Conservation (phyloP, 1,140 invertebrate genomes). For the Camponotus floridanus region DNA sequence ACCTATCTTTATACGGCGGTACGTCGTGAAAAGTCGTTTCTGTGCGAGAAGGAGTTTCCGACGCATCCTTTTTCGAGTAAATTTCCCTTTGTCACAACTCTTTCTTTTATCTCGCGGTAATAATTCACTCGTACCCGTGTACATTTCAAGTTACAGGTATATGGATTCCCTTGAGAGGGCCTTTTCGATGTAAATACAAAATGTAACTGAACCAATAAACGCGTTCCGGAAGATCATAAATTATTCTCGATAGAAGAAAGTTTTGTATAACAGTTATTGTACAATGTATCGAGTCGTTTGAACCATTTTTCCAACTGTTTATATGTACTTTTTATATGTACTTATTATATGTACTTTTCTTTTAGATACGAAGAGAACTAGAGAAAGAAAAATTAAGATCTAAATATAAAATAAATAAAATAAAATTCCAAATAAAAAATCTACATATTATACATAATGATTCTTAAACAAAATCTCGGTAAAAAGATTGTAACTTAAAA, state of each 20-base stretch:
- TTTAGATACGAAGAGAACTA: no score
- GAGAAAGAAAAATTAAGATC: no score
- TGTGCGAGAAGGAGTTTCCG: constrained; percentile 59
- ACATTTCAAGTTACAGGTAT: neutral
- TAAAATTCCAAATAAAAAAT: no score
- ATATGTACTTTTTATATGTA: no score
- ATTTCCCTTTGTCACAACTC: constrained; percentile 54
- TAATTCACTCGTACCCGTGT: constrained; percentile 19
- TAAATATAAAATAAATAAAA: no score
- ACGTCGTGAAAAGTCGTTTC: constrained; percentile 46
- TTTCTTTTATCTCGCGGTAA: constrained; percentile 20
- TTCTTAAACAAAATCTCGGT: no score
- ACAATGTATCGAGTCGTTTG: neutral
- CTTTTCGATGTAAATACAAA: constrained; percentile 40
- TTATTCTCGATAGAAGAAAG: neutral
- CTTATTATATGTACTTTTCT: no score
- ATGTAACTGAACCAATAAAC: constrained; percentile 29
- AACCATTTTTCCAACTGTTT: no score
- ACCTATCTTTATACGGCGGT: constrained; percentile 70
- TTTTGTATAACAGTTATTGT: neutral
- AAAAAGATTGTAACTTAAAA: no score
- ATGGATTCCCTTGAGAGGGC: constrained; percentile 7
- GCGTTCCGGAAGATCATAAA: neutral
- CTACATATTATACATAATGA: no score
- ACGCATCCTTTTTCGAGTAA: constrained; percentile 36